These are phyloP conservation scores for Ametastegia equiseti DNA, from an alignment of 2,888 invertebrate species.

Conservation along the genomic window DNA sequence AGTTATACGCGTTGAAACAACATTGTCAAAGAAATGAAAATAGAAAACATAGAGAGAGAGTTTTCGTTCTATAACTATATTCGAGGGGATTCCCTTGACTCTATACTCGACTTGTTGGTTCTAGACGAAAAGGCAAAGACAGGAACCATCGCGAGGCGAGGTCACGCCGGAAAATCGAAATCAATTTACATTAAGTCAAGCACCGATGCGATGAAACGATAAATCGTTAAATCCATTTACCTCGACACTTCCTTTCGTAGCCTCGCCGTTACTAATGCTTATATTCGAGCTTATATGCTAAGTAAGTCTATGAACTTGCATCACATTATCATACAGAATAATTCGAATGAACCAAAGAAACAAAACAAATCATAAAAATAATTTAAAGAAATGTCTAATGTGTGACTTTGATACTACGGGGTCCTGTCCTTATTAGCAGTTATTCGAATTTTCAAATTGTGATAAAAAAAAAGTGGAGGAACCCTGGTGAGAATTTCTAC, in stretches of 20 bases:
- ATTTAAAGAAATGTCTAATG: no score
- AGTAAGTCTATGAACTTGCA: no score
- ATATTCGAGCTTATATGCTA: no score
- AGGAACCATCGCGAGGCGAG: constrained; percentile 12
- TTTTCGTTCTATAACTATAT: not conserved
- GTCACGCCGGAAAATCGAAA: constrained; percentile 13
- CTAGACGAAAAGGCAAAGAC: not conserved
- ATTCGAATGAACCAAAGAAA: no score
- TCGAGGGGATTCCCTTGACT: not conserved
- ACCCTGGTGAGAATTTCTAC: no score
- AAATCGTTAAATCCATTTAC: constrained; percentile 11
- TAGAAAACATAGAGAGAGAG: not conserved
- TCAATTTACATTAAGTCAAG: constrained; percentile 9
- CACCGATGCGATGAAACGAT: not conserved
- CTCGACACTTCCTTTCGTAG: not conserved
- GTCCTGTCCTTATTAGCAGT: no score
- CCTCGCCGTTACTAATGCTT: no score
- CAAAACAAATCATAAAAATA: no score
- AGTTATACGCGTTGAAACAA: not conserved
- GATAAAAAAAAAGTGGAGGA: no score
- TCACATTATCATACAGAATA: no score
- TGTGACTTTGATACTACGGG: no score
- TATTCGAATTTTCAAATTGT: no score
- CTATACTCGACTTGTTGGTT: not conserved
- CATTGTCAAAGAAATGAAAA: constrained; percentile 2